Base-by-base conservation (phyloP, 1,140 invertebrate genomes). In the Heliconius melpomene region DNA sequence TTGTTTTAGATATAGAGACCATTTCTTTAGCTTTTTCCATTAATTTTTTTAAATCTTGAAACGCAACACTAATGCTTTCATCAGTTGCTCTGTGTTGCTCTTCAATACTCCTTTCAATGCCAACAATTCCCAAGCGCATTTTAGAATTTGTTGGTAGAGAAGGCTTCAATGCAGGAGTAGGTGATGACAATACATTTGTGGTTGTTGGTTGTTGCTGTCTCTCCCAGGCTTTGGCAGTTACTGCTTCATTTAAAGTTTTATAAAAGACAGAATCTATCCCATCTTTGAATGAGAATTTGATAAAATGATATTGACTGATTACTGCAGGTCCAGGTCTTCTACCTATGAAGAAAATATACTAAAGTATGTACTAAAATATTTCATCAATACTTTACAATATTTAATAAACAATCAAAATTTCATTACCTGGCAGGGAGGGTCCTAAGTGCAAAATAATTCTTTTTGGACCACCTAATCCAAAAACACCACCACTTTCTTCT, bases 21-120 rank as follows among this genome's bases (percentile, higher is more conserved):
- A 99, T 99, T 82, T 99, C 98, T 95, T 99, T 98, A 7, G 99
- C 98, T 96, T 98, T 98, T 78, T 96, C 96, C 97, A 99, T 99
- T 1, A 99, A 95, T 89, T 98, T 98, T 87, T 95, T 98, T 26
- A 99, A 95, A 95, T 99, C 99, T 95, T 99, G 97, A 95, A 99
- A 99, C 23, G 99, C 99, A 82, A 97, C 95, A 36, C 96, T 97
- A 85, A 99, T 99, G 91, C 97, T 98, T 87, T 97, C 96, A 94
- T 99, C 98, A 1, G 98, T 99, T 32, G 97, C 97, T 91, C 97
- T 97, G 60, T 99, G 97, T 88, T 98, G 97, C 87, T 98, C 97
- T 90, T 98, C 96, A 74, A 99, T 95, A 86, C 97, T 97, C 87
- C 98, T 96, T 93, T 99, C 99, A 89, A 99, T 99, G 16, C 99